Base-by-base conservation (phyloP, 2,888 invertebrate species). In the Horisme vitalbata region DNA sequence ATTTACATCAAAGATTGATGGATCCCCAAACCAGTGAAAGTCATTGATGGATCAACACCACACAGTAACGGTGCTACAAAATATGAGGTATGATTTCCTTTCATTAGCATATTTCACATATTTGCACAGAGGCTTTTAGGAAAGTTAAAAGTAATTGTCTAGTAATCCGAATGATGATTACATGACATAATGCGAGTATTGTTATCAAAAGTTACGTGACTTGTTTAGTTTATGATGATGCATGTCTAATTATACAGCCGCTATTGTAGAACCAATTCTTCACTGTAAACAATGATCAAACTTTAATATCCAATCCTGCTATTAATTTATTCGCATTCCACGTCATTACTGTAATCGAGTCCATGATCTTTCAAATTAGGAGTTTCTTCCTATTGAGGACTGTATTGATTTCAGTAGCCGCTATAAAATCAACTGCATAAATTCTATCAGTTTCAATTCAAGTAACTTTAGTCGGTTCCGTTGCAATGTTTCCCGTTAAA, bases 101-200 rank as follows among this genome's bases (percentile, higher is more conserved):
- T 15, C 15, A 15, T 4, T 15, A 15, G n/a, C n/a, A n/a, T n/a
- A n/a, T n/a, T n/a, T n/a, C n/a, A n/a, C n/a, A n/a, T n/a, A n/a
- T n/a, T n/a, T n/a, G n/a, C n/a, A n/a, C n/a, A n/a, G n/a, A n/a
- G n/a, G n/a, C n/a, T n/a, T n/a, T n/a, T n/a, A n/a, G n/a, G n/a
- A n/a, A n/a, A n/a, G n/a, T n/a, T n/a, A n/a, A n/a, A n/a, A n/a
- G n/a, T n/a, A n/a, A n/a, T n/a, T n/a, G n/a, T n/a, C n/a, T n/a
- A n/a, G n/a, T n/a, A n/a, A n/a, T n/a, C n/a, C n/a, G n/a, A n/a
- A n/a, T n/a, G n/a, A n/a, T n/a, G n/a, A n/a, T n/a, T n/a, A 57
- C 48, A 52, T 52, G 46, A 59, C 55, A 52, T 45, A 59, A 55
- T 43, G 48, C 30, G 48, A 33, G 41, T 55, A 62, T 62, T 51